These are phyloP conservation scores for Acleris laterana DNA, from an alignment of 2,888 invertebrate genomes.

Conservation along the genomic window DNA sequence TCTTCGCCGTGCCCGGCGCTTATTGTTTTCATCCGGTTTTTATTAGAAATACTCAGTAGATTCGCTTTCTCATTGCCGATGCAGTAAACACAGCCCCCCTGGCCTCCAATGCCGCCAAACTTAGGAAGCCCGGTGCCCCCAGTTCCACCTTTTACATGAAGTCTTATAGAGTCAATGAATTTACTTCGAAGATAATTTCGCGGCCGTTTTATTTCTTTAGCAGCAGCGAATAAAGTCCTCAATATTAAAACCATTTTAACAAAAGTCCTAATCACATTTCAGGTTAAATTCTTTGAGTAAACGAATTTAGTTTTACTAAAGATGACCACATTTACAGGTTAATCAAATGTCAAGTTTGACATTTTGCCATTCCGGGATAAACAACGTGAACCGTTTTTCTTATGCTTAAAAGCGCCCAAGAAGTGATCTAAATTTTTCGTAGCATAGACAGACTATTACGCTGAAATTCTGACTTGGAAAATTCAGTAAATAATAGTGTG, in stretches of 20 bases:
- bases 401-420: no score
- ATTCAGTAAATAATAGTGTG: no score
- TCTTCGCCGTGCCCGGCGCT: constrained; percentile 89
- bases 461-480: no score
- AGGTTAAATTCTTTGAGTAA: no score
- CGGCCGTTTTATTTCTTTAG: constrained; percentile 74
- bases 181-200: constrained; percentile 81
- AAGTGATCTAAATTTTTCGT: no score
- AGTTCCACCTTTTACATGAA: constrained; percentile 92
- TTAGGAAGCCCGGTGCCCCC: constrained; percentile 90
- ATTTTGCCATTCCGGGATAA: no score
- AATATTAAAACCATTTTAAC: constrained; percentile 78
- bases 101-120: constrained; percentile 95
- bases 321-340: background rate
- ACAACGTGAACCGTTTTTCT: no score
- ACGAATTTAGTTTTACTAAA: no score
- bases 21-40: constrained; percentile 84
- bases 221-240: constrained; percentile 69
- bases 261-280: no score
- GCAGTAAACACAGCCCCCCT: constrained; percentile 93
- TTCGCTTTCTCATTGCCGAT: constrained; percentile 86
- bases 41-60: constrained; percentile 78
- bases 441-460: no score
- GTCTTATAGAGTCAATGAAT: constrained; percentile 92
- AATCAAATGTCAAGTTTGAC: background rate